Conservation (phyloP, 2,888 invertebrate genomes). For the Abrostola tripartita region DNA sequence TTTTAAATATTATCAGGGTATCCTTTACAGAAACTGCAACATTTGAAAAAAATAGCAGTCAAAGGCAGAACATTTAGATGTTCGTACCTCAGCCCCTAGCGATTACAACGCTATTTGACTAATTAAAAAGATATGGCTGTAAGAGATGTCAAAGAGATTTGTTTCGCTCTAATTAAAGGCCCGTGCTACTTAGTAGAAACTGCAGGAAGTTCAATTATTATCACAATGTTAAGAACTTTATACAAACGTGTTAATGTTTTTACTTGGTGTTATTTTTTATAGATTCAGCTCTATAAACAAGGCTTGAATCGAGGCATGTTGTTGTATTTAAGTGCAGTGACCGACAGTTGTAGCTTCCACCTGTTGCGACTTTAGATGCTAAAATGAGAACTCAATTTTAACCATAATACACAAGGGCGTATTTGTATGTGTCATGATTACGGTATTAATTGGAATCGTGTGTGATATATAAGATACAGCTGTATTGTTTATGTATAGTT, state of each 20-base stretch:
- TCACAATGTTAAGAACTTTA: slow-evolving; percentile 28
- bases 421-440: too few species aligned
- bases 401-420: too few species aligned
- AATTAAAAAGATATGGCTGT: slow-evolving; percentile 49
- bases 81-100: slow-evolving; percentile 13
- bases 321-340: too few species aligned
- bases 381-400: too few species aligned
- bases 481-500: too few species aligned
- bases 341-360: too few species aligned
- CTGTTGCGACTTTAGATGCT: too few species aligned
- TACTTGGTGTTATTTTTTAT: neutral
- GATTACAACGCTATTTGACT: slow-evolving; percentile 33
- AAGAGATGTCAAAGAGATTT: slow-evolving; percentile 53
- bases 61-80: neutral
- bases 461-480: too few species aligned
- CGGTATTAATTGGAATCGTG: too few species aligned
- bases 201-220: slow-evolving; percentile 27
- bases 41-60: too few species aligned
- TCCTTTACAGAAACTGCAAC: too few species aligned
- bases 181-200: slow-evolving; percentile 24
- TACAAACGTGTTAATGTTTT: slow-evolving; percentile 17
- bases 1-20: too few species aligned
- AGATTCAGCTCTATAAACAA: neutral
- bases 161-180: slow-evolving; percentile 48
- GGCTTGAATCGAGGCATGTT: neutral